phyloP scores from a whole-genome alignment of 2,113 vertebrate species.

The Leiothrix lutea region DNA sequence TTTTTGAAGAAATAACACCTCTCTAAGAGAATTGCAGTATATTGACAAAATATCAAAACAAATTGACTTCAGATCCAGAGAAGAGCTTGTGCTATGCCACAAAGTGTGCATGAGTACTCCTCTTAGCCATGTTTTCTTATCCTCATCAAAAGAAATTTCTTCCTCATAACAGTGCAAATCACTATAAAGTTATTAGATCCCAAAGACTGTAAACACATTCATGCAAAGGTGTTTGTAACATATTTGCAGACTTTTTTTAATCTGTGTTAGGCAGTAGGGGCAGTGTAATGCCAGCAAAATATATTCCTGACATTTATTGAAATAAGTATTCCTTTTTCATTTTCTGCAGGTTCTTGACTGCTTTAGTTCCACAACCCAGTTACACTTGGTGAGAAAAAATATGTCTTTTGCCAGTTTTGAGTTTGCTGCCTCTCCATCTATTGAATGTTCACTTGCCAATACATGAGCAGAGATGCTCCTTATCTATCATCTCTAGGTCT shows the following conservation, averaged over 20 bases:
- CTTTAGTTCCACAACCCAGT: background rate
- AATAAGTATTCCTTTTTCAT: background rate
- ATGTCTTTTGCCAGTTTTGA: background rate
- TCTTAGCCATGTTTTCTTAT: background rate
- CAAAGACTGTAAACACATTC: background rate
- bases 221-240: background rate
- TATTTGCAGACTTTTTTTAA: background rate
- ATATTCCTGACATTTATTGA: background rate
- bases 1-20: background rate
- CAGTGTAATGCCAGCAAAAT: background rate
- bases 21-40: background rate
- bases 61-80: background rate
- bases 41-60: background rate
- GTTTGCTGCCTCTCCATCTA: background rate
- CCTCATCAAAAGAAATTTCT: background rate
- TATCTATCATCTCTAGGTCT: background rate
- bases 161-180: background rate
- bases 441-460: background rate
- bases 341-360: background rate
- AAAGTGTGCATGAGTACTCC: fast-evolving
- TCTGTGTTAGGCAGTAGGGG: background rate
- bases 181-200: background rate
- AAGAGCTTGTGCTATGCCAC: background rate
- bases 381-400: background rate
- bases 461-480: background rate